Evolutionary conservation across 2,888 invertebrate genomes (phyloP), one percentile per base, ranked within the genome.

Genomic region (Sceliomorpha sp.): DNA sequence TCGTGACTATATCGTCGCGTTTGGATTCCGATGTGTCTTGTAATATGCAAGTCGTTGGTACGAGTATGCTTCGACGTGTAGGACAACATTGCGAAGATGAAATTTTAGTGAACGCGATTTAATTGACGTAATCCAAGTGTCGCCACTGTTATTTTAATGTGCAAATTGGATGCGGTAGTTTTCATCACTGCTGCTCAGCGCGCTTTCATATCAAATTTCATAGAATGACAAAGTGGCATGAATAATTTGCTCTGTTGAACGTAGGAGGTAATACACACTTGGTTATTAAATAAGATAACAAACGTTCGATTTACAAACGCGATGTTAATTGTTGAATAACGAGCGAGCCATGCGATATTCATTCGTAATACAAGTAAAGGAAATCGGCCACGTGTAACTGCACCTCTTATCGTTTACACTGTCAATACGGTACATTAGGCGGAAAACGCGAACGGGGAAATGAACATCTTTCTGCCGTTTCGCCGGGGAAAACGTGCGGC

Each of bases 321-420:
- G 80, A 79, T 81, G 78, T 79, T 78, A 79, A 79, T 79, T 80
- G 81, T 78, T 77, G 79, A 77, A 80, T 80, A 75, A 80, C 81
- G 79, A 80, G 79, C 76, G 78, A 64, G 77, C 74, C 78, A 20
- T 20, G 20, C 2, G 20, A 20, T 20, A 20, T 20, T 20, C 2
- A 20, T 20, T 20, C 2, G 5, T 20, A 20, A 20, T 20, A 4
- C 5, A 20, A 20, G 20, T 20, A 5, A 20, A 20, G 20, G 5
- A 20, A 20, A 80, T 81, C 80, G 78, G 78, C 75, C 73, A 60
- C 69, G 75, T 73, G 75, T 77, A 74, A 73, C 79, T 77, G 77
- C 77, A 81, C 80, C 20, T 20, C 20, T 2, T 20, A 5, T 5
- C 2, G 5, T 20, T 20, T 20, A 20, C 20, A 20, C 10, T 31